A percentile compares a stretch with the other conserved stretches of the same genome.
Conservation (phyloP, 2,113 vertebrate species). For the Oreocharis arfaki region DNA sequence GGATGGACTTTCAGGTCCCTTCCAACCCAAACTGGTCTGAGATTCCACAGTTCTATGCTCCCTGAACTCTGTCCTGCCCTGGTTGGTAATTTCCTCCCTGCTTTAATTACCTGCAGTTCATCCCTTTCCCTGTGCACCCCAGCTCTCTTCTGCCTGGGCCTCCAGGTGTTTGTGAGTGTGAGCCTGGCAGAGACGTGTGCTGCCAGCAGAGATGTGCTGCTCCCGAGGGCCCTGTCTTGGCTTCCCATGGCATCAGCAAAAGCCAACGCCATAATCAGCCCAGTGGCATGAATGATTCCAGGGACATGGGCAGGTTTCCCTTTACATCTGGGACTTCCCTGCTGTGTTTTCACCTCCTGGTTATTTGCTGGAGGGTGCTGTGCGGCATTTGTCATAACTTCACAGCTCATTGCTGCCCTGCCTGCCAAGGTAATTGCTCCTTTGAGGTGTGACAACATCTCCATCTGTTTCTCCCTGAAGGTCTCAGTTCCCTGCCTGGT, state of each 20-base stretch:
- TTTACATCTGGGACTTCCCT: background rate
- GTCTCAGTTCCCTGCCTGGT: background rate
- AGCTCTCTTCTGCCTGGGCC: rapidly evolving
- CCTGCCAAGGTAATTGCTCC: background rate
- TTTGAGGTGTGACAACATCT: background rate
- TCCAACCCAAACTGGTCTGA: background rate
- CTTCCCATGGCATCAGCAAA: background rate
- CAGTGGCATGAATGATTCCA: background rate
- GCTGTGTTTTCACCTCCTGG: background rate
- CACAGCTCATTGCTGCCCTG: background rate
- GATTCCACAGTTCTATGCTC: background rate
- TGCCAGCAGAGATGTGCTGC: background rate
- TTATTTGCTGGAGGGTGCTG: background rate
- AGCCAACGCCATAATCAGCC: background rate
- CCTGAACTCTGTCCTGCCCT: background rate
- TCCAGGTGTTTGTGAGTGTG: rapidly evolving
- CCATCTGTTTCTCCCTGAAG: background rate
- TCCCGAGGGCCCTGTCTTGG: background rate
- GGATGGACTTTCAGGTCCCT: background rate
- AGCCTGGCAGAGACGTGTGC: rapidly evolving
- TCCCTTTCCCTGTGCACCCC: background rate
- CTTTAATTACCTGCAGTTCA: background rate
- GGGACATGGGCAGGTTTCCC: background rate
- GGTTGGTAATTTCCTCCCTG: background rate
- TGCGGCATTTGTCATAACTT: conserved; percentile 2